Evolutionary conservation across 37 sponge, comb jelly and placozoan genomes (phyloP).

Genomic region (Eunapius fragilis): DNA sequence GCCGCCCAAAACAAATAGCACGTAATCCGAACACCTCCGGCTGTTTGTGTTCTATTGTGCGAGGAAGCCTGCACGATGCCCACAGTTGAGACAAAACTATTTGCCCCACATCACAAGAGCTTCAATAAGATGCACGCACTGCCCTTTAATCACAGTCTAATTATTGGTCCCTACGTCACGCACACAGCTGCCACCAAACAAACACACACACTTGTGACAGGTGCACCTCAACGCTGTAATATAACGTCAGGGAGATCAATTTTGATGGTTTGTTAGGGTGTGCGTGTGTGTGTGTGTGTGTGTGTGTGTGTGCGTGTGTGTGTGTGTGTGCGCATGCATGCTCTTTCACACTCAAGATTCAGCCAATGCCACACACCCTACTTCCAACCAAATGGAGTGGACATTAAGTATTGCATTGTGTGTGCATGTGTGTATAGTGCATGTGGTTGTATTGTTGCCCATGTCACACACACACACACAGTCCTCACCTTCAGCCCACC

Average conservation of each 20-base stretch:
- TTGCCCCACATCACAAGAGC: neutral
- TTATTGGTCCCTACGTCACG: neutral
- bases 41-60: too few relatives aligned
- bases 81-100: neutral
- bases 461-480: too few relatives aligned
- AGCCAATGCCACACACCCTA: neutral
- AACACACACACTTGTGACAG: neutral
- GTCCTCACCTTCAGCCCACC: slow-evolving; percentile 96
- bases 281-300: neutral
- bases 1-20: neutral
- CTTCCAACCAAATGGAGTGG: too few relatives aligned
- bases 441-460: neutral
- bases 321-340: too few relatives aligned
- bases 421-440: neutral
- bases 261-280: too few relatives aligned
- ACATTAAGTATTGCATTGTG: neutral
- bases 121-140: neutral
- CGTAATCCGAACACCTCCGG: too few relatives aligned
- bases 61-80: neutral
- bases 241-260: too few relatives aligned
- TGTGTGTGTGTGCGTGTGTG: neutral
- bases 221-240: too few relatives aligned
- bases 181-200: neutral
- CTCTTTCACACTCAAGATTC: neutral
- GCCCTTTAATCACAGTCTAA: neutral